Conservation (phyloP, 2,113 vertebrate species). For the Lagenorhynchus albirostris region DNA sequence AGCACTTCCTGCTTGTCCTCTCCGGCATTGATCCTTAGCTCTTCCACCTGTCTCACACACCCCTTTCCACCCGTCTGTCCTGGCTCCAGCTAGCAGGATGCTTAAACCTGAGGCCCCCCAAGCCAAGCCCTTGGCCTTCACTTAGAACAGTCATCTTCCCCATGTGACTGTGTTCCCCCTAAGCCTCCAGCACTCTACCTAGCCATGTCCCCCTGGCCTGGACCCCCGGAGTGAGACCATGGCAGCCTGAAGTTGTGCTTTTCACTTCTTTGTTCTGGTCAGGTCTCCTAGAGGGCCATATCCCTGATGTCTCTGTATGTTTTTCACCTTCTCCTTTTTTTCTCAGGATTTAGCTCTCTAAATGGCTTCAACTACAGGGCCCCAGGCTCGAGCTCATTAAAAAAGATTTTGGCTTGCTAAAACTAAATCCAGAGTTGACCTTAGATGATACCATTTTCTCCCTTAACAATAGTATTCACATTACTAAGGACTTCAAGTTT, state of each 20-base stretch:
- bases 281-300: neutral
- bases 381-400: slow-evolving; percentile 1
- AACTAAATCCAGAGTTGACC: slow-evolving; percentile 42
- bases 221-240: neutral
- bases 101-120: neutral
- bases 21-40: neutral
- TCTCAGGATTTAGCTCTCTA: neutral
- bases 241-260: neutral
- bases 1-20: neutral
- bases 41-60: neutral
- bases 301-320: neutral
- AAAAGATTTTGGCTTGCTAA: slow-evolving; percentile 36
- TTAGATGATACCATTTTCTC: slow-evolving; percentile 34
- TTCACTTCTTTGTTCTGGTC: neutral
- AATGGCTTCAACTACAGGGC: neutral
- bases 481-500: neutral
- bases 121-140: neutral
- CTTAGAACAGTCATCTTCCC: neutral
- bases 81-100: neutral
- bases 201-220: too few relatives aligned
- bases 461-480: neutral
- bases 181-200: neutral
- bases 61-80: neutral
- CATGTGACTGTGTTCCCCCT: neutral
- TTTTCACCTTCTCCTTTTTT: neutral